These are phyloP conservation scores for Strigamia transsilvanica DNA, from an alignment of 2,888 invertebrate species.

Conservation along the genomic window DNA sequence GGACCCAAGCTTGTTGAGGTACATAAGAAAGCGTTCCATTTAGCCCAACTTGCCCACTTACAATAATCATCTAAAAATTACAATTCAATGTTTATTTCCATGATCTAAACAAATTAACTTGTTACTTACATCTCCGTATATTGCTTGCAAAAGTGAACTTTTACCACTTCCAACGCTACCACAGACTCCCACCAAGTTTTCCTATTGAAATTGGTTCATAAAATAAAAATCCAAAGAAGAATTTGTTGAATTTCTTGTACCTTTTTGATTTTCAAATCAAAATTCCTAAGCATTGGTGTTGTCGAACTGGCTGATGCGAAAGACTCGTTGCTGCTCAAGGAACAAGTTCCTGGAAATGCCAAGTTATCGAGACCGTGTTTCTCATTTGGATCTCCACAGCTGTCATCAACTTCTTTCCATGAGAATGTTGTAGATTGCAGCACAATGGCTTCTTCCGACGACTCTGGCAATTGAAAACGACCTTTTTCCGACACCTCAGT, in stretches of 20 bases:
- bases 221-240: constrained; percentile 65
- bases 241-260: constrained; percentile 63
- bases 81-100: background rate
- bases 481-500: constrained; percentile 59
- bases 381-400: constrained; percentile 55
- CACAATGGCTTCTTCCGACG: constrained; percentile 62
- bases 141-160: constrained; percentile 65
- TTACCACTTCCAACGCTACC: constrained; percentile 71
- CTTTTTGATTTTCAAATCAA: constrained; percentile 59
- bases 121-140: constrained; percentile 63
- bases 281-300: constrained; percentile 58
- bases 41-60: constrained; percentile 64
- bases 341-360: constrained; percentile 1
- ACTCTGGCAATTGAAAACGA: constrained; percentile 60
- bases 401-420: constrained; percentile 62
- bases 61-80: constrained; percentile 58
- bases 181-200: constrained; percentile 69
- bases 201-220: constrained; percentile 65
- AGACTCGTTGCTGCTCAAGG: background rate
- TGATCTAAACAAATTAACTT: constrained; percentile 18
- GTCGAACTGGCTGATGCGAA: constrained; percentile 51
- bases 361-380: constrained; percentile 18
- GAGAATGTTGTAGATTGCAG: constrained; percentile 65
- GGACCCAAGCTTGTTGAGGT: constrained; percentile 67
- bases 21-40: constrained; percentile 69